Evolutionary conservation across 1,140 invertebrate genomes (phyloP).

Genomic region (Gonatopus flavifemur): DNA sequence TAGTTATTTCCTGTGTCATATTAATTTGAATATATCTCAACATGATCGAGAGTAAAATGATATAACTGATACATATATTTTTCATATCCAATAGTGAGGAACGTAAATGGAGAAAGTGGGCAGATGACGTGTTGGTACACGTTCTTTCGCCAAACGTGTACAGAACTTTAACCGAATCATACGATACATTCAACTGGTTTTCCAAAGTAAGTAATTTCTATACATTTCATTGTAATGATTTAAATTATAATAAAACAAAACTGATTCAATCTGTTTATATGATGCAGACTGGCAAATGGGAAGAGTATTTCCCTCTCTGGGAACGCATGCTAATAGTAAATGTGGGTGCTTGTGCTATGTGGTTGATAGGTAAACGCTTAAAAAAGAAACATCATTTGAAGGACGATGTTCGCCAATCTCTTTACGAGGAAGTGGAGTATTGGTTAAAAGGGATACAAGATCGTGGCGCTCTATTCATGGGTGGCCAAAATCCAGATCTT

Average conservation of each 20-base stretch:
- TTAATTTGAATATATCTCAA: no score
- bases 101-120: conserved; percentile 93
- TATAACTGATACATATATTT: background rate
- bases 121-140: conserved; percentile 88
- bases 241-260: background rate
- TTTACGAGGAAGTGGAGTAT: conserved; percentile 85
- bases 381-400: conserved; percentile 85
- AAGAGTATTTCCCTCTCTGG: conserved; percentile 82
- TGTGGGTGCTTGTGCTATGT: conserved; percentile 92
- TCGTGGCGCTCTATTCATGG: conserved; percentile 75
- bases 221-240: background rate
- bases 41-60: no score
- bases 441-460: conserved; percentile 77
- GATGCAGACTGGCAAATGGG: conserved; percentile 82
- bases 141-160: conserved; percentile 97
- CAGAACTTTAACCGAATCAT: conserved; percentile 77
- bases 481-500: conserved; percentile 85
- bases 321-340: conserved; percentile 90
- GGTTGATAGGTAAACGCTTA: conserved; percentile 83
- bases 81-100: conserved; percentile 73
- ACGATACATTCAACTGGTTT: conserved; percentile 91
- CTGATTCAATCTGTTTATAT: conserved; percentile 7
- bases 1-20: no score
- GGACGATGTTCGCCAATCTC: conserved; percentile 83
- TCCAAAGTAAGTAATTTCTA: conserved; percentile 63